Base-by-base conservation (phyloP, 2,113 vertebrate genomes). In the Otus sunia region DNA sequence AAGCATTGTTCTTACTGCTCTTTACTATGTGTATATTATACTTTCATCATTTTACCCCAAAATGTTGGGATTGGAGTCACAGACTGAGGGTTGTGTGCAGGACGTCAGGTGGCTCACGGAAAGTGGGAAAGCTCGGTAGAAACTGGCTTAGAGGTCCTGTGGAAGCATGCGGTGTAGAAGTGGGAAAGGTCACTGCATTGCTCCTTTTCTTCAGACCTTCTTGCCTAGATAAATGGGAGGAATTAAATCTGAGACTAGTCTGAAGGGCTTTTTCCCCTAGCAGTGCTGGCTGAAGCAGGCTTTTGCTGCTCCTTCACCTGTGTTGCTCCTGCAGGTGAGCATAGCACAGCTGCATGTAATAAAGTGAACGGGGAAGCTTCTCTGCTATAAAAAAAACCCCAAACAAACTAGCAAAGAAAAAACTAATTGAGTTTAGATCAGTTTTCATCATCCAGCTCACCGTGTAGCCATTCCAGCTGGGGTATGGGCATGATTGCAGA, bases 71-170 rank as follows among this genome's bases (percentile, higher is more conserved):
- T 3, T 52, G 67, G 34, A 88, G 18, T 60, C 64, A 52, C 5
- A 3, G 26, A 7, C 7, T 34, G 47, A 56, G 5, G 10, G 18
- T 45, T 45, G 43, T 45, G n/a, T 1, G 0, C 1, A 39, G 76
- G 21, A 43, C 1, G 0, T 21, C 36, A 49, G 15, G 19, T 74
- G 55, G 45, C 8, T 15, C 26, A 1, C 2, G 2, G 63, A n/a
- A 79, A 6, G 4, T 9, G 3, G 25, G 49, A 27, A 45, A 81
- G 56, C 73, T 78, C 2, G 1, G 12, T 22, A 10, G 67, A 34
- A 85, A 63, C 36, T 81, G 80, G 12, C 9, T 43, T 77, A 43
- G 37, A 84, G 78, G 41, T 10, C 27, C 50, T 63, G 45, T 39
- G 56, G 12, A 23, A 64, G 11, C 1, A 15, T 26, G 34, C 41